Evolutionary conservation across 2,888 invertebrate species (phyloP), one percentile per base, ranked within the genome.

Genomic region (Cheilosia impressa): DNA sequence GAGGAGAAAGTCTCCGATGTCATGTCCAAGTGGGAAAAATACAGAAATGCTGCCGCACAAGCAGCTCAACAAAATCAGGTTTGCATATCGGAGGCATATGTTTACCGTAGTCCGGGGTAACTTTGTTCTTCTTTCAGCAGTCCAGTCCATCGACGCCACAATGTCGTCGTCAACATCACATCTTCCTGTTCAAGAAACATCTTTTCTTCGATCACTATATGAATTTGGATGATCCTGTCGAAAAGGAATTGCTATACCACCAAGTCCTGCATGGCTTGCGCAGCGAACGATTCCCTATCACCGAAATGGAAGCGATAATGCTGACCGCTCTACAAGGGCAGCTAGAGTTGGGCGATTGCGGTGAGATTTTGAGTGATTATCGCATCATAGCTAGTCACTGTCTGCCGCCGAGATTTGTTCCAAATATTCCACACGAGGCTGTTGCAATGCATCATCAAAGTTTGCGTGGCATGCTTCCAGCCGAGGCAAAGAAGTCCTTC

Each of bases 241-340:
- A 98, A 91, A 98, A 98, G 93, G 98, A 98, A 92, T 93, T 98
- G 50, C 93, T 98, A 41, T 98, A 98, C 92, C 98, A 98, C 93
- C 98, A 98, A 93, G 96, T 98, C 65, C 93, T 98, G 83, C 97
- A 98, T 90, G 96, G 97, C 88, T 94, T 98, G 79, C 94, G 98
- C 72, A 96, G 97, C 88, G 98, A 98, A 93, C 94, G 97, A 31
- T 97, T 98, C 91, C 98, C 98, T 1, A 96, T 98, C 63, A 97
- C 97, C 63, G 97, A 97, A 89, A 97, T 97, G 91, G 98, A 98
- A 93, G 98, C 98, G 81, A 97, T 98, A 92, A 98, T 98, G 97
- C 92, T 98, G 76, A 97, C 98, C 60, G 98, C 98, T 22, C 94
- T 98, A 58, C 97, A 98, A 94, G 97, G 97, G 52, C 98, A 98